Percentiles rank a stretch among this genome's conserved stretches.
phyloP scores from a whole-genome alignment of 2,113 vertebrate genomes.

The Barnardius zonarius region DNA sequence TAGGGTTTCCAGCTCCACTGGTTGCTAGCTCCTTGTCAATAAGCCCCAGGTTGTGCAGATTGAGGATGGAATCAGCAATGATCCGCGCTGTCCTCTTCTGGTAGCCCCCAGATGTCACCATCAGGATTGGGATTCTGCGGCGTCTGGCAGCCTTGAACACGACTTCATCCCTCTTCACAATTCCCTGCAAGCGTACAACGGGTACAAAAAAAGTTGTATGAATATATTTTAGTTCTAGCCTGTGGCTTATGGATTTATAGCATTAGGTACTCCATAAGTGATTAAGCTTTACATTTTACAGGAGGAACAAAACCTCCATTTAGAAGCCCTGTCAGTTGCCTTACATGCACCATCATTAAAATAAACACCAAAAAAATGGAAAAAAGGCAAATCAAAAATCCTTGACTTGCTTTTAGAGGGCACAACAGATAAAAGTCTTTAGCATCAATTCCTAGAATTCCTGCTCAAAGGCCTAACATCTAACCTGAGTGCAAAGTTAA shows the following conservation, averaged over 20 bases:
- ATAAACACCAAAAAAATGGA: neutral
- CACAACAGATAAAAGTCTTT: neutral
- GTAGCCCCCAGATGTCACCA: conserved; percentile 95
- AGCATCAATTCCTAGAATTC: neutral
- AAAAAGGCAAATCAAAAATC: neutral
- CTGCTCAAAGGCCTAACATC: neutral
- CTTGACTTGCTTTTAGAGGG: neutral
- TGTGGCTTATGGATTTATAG: neutral
- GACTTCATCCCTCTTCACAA: conserved; percentile 88
- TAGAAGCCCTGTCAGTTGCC: neutral
- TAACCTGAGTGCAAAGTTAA: neutral
- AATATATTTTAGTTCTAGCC: neutral
- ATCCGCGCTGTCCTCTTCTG: conserved; percentile 92
- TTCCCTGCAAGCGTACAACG: conserved; percentile 77
- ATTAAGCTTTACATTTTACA: neutral
- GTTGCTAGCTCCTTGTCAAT: conserved; percentile 65
- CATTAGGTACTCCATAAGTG: neutral
- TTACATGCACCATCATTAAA: neutral
- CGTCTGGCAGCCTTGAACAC: conserved; percentile 84
- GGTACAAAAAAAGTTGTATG: fast-evolving
- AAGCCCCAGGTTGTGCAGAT: conserved; percentile 81
- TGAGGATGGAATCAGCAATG: conserved; percentile 96
- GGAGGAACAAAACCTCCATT: neutral
- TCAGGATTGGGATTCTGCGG: conserved; percentile 85
- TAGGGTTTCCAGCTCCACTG: conserved; percentile 54